phyloP scores from a whole-genome alignment of 2,888 invertebrate genomes.

The Invenusta paracnida region DNA sequence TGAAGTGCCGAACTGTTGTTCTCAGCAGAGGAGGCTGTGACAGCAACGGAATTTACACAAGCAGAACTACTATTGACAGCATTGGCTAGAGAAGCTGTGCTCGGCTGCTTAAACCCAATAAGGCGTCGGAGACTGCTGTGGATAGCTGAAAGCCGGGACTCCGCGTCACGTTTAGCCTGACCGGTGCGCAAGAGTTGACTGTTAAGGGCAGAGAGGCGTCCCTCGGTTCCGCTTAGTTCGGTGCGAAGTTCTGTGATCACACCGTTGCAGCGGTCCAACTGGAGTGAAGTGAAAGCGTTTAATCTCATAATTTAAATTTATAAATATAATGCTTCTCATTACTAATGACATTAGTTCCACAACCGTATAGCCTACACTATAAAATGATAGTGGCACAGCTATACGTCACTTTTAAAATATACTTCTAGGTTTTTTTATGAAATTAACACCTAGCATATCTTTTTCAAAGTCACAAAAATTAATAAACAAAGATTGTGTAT shows the following conservation, averaged over 20 bases:
- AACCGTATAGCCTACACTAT: too few relatives aligned
- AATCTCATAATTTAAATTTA: too few relatives aligned
- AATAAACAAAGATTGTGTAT: too few relatives aligned
- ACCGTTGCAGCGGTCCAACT: background rate
- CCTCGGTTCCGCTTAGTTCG: constrained; percentile 66
- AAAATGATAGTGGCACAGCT: too few relatives aligned
- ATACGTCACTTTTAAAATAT: too few relatives aligned
- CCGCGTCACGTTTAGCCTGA: constrained; percentile 72
- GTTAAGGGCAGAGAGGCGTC: constrained; percentile 77
- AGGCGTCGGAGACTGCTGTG: constrained; percentile 78
- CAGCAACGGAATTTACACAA: too few relatives aligned
- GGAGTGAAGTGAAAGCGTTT: background rate
- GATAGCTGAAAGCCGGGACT: constrained; percentile 78
- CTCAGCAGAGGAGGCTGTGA: too few relatives aligned
- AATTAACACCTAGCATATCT: too few relatives aligned
- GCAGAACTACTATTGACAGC: background rate
- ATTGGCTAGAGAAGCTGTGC: constrained; percentile 46
- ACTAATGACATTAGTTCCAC: too few relatives aligned
- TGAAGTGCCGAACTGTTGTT: background rate
- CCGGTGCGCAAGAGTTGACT: constrained; percentile 68
- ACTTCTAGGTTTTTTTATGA: too few relatives aligned
- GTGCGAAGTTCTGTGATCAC: constrained; percentile 62
- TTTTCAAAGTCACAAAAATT: too few relatives aligned
- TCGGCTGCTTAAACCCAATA: constrained; percentile 72
- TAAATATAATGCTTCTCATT: too few relatives aligned